These are phyloP conservation scores for Drosophila simulans DNA, from an alignment of 1,140 invertebrate genomes.

Conservation along the genomic window DNA sequence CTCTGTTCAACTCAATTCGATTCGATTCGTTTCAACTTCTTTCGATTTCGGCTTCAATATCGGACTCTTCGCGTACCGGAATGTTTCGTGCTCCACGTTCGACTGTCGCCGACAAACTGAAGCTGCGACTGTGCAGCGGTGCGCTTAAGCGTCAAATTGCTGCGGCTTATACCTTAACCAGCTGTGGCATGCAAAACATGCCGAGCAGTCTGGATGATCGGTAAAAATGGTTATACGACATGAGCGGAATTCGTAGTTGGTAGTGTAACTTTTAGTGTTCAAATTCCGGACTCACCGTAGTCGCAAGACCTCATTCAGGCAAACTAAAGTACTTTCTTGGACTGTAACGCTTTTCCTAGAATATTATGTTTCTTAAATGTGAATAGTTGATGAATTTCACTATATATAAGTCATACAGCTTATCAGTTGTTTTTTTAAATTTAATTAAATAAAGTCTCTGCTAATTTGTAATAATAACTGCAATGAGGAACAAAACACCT, in stretches of 20 bases:
- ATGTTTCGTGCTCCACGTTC: constrained; percentile 72
- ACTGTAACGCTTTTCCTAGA: too few species aligned
- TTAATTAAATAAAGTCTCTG: too few species aligned
- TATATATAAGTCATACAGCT: too few species aligned
- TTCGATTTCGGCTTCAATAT: constrained; percentile 12
- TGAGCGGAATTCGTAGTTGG: constrained; percentile 10
- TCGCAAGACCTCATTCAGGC: too few species aligned
- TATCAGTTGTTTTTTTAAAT: too few species aligned
- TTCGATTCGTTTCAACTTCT: constrained; percentile 15
- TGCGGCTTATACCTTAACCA: constrained; percentile 38
- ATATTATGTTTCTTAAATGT: too few species aligned
- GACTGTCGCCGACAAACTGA: constrained; percentile 80
- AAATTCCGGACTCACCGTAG: neutral
- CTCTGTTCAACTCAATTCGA: constrained; percentile 14
- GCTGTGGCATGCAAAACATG: constrained; percentile 28
- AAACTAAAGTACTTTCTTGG: too few species aligned
- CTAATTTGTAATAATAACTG: too few species aligned
- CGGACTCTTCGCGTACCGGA: constrained; percentile 44
- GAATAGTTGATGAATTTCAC: too few species aligned
- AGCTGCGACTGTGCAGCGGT: constrained; percentile 66
- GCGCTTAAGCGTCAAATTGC: constrained; percentile 83
- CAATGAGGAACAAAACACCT: neutral
- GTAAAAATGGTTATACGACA: constrained; percentile 15
- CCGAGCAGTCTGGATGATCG: constrained; percentile 5
- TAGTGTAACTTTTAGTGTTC: neutral